Base-by-base conservation (phyloP, 1,140 invertebrate species). In the Pararge aegeria region DNA sequence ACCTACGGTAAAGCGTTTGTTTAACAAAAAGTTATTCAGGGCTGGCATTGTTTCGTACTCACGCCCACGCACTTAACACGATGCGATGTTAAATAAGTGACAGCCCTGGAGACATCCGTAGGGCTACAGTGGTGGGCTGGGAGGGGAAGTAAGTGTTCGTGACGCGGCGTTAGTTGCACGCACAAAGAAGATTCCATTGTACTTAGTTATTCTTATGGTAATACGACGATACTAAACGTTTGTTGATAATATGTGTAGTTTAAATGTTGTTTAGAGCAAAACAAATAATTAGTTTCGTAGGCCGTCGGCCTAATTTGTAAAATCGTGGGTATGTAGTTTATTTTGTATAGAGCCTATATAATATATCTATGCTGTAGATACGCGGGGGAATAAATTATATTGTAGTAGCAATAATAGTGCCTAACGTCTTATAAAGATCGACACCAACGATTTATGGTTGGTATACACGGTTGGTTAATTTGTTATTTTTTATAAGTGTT, bases 391-490 rank as follows among this genome's bases (percentile, higher is more conserved):
- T 85, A 86, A 84, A 83, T 85, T 84, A 87, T 89, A 88, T 85
- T 81, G 78, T 87, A 81, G 78, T 89, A 87, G 86, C 84, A 89
- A 89, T 89, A 89, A 81, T 89, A 87, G 86, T 89, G 86, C 86
- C 86, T 89, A 80, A 81, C 72, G 68, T 87, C 83, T 87, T 89
- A 79, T 75, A 80, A 89, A 89, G 83, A 86, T 84, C 65, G 68
- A 64, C 59, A 71, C 75, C 78, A 71, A 77, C 68, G 44, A 37
- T 64, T 66, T 57, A 53, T 34, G 50, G 73, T 80, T 77, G 76
- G 74, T 69, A 34, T 18, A 20, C 16, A 69, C 66, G 61, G 67
- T 81, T 84, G 77, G 70, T 81, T 78, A 80, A 78, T 85, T 84
- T 83, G 80, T 87, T 87, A 81, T 70, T 83, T 78, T 79, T 78